Evolutionary conservation across 2,888 invertebrate species (phyloP), one percentile per base, ranked within the genome.

Genomic region (Meteorus colon): DNA sequence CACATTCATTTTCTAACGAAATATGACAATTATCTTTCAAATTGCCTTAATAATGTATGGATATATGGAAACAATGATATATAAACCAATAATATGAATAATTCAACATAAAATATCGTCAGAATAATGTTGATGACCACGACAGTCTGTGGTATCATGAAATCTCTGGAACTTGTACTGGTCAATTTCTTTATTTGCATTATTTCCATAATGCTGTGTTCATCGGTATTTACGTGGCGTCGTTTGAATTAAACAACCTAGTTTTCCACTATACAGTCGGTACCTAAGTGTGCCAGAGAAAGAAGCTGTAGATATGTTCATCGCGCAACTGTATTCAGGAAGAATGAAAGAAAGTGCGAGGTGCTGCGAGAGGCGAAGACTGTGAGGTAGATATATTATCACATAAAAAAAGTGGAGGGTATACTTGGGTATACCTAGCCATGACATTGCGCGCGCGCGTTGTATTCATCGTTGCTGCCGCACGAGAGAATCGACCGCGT

Each of bases 361-460:
- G 12, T 12, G 41, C 41, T 12, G 12, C 12, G 41, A 8, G 41
- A 12, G 12, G 0, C 41, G 12, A 12, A 2, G 41, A 12, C 41
- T 41, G 41, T 12, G 41, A 63, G 16, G 63, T 41, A 69, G 34
- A 68, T 31, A 65, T 78, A 79, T 79, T 76, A 76, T 77, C 79
- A 72, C 78, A 73, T 76, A 79, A 80, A 82, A 77, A 78, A 74
- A 79, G 78, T 37, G 24, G 37, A 24, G 59, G 31, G 48, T 45
- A 41, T 34, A 34, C 34, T 2, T 34, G 80, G 82, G 77, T 78
- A 75, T 71, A 69, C 73, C 73, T 82, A 84, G 85, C 87, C 87
- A 77, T 88, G 88, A 87, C 88, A 86, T 88, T 87, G 86, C 84
- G 83, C 81, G 81, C 82, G 84, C 83, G 82, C 83, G 77, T 71